These are phyloP conservation scores for Apamea sordens DNA, from an alignment of 2,888 invertebrate species.

Conservation along the genomic window DNA sequence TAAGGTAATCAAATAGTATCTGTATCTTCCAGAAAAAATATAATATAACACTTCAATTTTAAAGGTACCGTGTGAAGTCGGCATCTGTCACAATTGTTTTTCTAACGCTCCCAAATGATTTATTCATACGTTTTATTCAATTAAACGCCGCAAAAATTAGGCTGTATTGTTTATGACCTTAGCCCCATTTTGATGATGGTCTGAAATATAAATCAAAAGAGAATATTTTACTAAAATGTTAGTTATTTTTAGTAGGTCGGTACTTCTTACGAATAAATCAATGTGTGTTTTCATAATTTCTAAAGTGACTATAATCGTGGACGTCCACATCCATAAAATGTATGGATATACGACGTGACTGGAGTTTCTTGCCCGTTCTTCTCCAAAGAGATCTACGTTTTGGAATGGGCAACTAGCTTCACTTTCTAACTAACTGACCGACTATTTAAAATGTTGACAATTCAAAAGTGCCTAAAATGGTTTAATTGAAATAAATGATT, in stretches of 20 bases:
- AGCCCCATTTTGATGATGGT: not conserved
- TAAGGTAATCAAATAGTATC: not conserved
- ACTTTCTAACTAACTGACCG: too few species aligned
- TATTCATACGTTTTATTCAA: constrained; percentile 11
- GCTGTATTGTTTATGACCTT: not conserved
- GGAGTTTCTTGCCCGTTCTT: too few species aligned
- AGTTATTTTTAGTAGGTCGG: not conserved
- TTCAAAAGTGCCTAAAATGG: too few species aligned
- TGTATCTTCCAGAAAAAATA: constrained; percentile 2
- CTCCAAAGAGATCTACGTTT: too few species aligned
- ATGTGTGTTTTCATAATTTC: not conserved
- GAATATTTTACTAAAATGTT: constrained; percentile 2
- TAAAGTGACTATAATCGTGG: not conserved
- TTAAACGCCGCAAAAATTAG: constrained; percentile 10
- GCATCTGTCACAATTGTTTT: constrained; percentile 39
- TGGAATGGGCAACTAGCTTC: too few species aligned
- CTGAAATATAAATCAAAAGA: constrained; percentile 9
- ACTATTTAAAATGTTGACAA: too few species aligned
- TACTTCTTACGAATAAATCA: not conserved
- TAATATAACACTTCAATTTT: not conserved
- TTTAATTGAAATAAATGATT: too few species aligned
- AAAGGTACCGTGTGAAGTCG: constrained; percentile 22
- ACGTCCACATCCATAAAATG: too few species aligned
- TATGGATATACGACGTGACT: too few species aligned
- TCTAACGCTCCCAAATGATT: constrained; percentile 13